Base-by-base conservation (phyloP, 2,797 vertebrate genomes). In the Vireo griseus region DNA sequence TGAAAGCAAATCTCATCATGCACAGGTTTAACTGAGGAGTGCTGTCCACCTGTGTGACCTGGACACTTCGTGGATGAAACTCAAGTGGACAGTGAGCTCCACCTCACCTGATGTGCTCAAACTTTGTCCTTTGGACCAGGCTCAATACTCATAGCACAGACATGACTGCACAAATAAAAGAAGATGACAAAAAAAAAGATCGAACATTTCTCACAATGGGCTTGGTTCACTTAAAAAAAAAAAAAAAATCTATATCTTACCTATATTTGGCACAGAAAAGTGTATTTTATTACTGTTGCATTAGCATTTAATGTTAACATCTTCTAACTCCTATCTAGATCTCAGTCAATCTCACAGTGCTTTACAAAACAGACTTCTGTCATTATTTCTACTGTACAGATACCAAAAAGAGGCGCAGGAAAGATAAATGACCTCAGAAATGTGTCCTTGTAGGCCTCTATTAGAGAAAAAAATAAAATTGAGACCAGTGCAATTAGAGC, bases 241-340 rank as follows among this genome's bases (percentile, higher is more conserved):
- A 51, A 40, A 40, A 40, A 40, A 40, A 40, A 14, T 42, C 16
- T 6, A 37, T 1, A 37, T 1, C 1, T 58, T 51, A 52, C 20
- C 1, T 40, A 3, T 39, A 65, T 37, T 78, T 68, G 1, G 1
- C 6, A n/a, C 1, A 10, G 28, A 37, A 69, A n/a, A 5, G 9
- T 58, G 55, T 31, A 21, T 63, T 68, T 65, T 39, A 7, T 68
- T 52, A 31, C 13, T 2, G 8, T 26, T 79, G 29, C 25, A 45
- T n/a, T 68, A 71, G 0, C 10, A 33, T 24, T 52, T 59, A 37
- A 33, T 63, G 14, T 25, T 52, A 68, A 18, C 3, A 45, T 10
- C 4, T 33, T 18, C 22, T 20, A 21, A 29, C 5, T 44, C 16
- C 22, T 59, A 3, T 31, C 9, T 24, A 75, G 6, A 86, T 2